These are phyloP conservation scores for Embidobia sp. DNA, from an alignment of 2,888 invertebrate genomes.

Conservation along the genomic window DNA sequence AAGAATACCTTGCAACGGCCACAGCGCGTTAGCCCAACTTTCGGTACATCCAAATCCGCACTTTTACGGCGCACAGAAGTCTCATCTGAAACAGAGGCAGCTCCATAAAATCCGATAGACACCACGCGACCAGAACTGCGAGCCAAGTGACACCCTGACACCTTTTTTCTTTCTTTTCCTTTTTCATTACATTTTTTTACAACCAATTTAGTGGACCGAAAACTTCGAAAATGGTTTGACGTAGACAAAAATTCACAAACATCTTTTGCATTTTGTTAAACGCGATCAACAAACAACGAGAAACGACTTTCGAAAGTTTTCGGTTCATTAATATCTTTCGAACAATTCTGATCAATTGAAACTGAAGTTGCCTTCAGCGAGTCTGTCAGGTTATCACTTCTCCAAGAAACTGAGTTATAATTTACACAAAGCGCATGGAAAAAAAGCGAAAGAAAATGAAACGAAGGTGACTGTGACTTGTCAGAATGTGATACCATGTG, in stretches of 20 bases:
- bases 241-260: too few relatives aligned
- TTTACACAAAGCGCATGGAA: background rate
- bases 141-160: conserved; percentile 45
- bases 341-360: too few relatives aligned
- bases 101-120: conserved; percentile 78
- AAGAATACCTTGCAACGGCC: conserved; percentile 82
- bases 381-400: background rate
- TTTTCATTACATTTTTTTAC: too few relatives aligned
- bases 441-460: background rate
- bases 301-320: too few relatives aligned
- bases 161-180: background rate
- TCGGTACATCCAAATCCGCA: conserved; percentile 78
- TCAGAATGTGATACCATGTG: conserved; percentile 15
- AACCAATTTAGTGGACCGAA: too few relatives aligned
- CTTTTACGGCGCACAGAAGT: conserved; percentile 79
- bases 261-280: too few relatives aligned
- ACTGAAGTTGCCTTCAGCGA: too few relatives aligned
- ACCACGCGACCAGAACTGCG: conserved; percentile 46
- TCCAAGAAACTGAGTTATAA: too few relatives aligned
- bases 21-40: conserved; percentile 79
- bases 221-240: too few relatives aligned
- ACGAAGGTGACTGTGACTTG: conserved; percentile 5
- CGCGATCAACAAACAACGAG: too few relatives aligned
- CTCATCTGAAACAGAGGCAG: conserved; percentile 82
- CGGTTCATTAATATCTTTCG: too few relatives aligned